A percentile compares a stretch with the other conserved stretches of the same genome.
Evolutionary conservation across 2,888 invertebrate genomes (phyloP).

Genomic region (Mimas tiliae): DNA sequence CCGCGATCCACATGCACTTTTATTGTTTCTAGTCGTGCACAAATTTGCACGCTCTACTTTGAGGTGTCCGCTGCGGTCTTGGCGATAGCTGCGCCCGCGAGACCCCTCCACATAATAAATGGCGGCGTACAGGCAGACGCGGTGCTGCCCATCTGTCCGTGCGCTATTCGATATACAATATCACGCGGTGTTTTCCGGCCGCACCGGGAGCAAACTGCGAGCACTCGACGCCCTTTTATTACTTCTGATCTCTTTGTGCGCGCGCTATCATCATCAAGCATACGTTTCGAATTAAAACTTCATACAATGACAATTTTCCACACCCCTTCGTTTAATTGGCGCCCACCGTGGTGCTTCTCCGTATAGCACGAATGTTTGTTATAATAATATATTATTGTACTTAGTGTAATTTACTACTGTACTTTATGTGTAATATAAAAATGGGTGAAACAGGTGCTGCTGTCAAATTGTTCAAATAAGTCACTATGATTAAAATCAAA

Average conservation of each 20-base stretch:
- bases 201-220: constrained; percentile 47
- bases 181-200: constrained; percentile 34
- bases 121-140: background rate
- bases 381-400: background rate
- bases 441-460: too few species aligned
- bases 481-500: too few species aligned
- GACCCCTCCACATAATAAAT: background rate
- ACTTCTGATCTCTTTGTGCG: constrained; percentile 75
- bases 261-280: constrained; percentile 70
- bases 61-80: constrained; percentile 51
- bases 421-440: too few species aligned
- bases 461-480: too few species aligned
- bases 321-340: constrained; percentile 56
- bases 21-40: constrained; percentile 76
- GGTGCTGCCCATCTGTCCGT: constrained; percentile 32
- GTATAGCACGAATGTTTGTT: background rate
- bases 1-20: constrained; percentile 81
- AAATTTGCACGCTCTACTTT: constrained; percentile 82
- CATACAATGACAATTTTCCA: constrained; percentile 63
- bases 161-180: constrained; percentile 37
- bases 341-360: constrained; percentile 54
- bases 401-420: too few species aligned
- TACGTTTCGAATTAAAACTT: constrained; percentile 76
- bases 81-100: background rate
- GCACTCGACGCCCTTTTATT: constrained; percentile 80